A percentile compares a stretch with the other conserved stretches of the same genome.
These are phyloP conservation scores for Ceratina australensis DNA, from an alignment of 1,140 invertebrate species.

Conservation along the genomic window DNA sequence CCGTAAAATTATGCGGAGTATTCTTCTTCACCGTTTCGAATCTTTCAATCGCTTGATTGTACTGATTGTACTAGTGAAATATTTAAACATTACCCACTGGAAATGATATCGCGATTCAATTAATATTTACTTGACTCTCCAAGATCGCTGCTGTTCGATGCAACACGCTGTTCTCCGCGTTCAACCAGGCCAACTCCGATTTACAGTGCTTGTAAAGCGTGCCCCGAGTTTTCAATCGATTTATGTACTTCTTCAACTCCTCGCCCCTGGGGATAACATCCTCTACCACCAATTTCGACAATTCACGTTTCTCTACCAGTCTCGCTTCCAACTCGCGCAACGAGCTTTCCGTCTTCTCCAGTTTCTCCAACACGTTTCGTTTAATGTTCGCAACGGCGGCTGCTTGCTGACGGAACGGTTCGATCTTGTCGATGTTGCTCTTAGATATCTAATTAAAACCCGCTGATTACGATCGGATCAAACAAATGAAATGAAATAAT, in stretches of 20 bases:
- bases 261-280: slow-evolving; percentile 87
- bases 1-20: slow-evolving; percentile 81
- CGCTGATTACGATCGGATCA: neutral
- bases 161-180: slow-evolving; percentile 86
- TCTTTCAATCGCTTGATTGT: slow-evolving; percentile 64
- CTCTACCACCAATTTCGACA: slow-evolving; percentile 79
- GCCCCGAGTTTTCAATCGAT: slow-evolving; percentile 87
- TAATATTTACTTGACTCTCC: slow-evolving; percentile 58
- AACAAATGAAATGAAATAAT: neutral
- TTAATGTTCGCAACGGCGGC: slow-evolving; percentile 89
- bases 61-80: slow-evolving; percentile 60
- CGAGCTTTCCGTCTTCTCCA: slow-evolving; percentile 83
- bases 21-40: slow-evolving; percentile 37
- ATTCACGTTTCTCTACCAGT: slow-evolving; percentile 78
- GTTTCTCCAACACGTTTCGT: slow-evolving; percentile 84
- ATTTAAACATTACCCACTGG: neutral
- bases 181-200: slow-evolving; percentile 84
- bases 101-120: neutral
- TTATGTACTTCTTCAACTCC: slow-evolving; percentile 91
- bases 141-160: slow-evolving; percentile 84
- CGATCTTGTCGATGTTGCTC: slow-evolving; percentile 86
- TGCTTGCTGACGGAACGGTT: slow-evolving; percentile 91
- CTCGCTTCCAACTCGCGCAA: slow-evolving; percentile 81
- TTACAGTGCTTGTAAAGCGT: slow-evolving; percentile 89
- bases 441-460: slow-evolving; percentile 66